Conservation (phyloP, 2,113 vertebrate species). For the Labeo catla region DNA sequence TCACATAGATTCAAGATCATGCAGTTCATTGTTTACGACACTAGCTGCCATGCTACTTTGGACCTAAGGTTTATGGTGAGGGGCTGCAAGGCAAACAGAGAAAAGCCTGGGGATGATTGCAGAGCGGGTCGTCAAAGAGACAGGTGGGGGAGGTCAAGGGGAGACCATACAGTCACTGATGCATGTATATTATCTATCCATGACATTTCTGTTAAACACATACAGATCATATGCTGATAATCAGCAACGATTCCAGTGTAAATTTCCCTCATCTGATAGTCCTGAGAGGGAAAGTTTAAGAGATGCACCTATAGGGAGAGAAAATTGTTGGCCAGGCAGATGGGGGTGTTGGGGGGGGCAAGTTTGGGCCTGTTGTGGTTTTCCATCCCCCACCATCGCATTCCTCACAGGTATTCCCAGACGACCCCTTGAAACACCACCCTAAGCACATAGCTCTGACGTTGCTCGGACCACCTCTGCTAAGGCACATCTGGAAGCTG, state of each 20-base stretch:
- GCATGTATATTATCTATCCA: constrained; percentile 11
- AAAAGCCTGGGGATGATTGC: constrained; percentile 30
- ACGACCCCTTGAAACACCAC: constrained; percentile 38
- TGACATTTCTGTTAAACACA: neutral
- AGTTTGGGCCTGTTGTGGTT: constrained; percentile 61
- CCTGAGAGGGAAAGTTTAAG: constrained; percentile 3
- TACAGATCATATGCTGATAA: neutral
- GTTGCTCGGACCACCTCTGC: constrained; percentile 61
- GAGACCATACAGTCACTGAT: neutral
- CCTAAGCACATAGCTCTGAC: constrained; percentile 27
- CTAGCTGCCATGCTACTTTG: constrained; percentile 34
- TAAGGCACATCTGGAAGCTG: constrained; percentile 74
- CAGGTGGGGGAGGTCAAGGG: constrained; percentile 35
- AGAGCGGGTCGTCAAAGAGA: constrained; percentile 30
- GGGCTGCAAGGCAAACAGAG: constrained; percentile 22
- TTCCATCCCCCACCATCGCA: constrained; percentile 45
- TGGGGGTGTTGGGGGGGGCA: constrained; percentile 36
- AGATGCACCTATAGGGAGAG: constrained; percentile 23
- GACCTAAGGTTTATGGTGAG: constrained; percentile 32
- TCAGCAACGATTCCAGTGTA: neutral
- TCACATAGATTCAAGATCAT: neutral
- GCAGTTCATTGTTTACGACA: constrained; percentile 24
- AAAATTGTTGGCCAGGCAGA: constrained; percentile 46
- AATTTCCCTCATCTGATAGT: neutral
- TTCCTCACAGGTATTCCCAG: constrained; percentile 55